Conservation (phyloP, 2,113 vertebrate species). For the Silurus asotus region DNA sequence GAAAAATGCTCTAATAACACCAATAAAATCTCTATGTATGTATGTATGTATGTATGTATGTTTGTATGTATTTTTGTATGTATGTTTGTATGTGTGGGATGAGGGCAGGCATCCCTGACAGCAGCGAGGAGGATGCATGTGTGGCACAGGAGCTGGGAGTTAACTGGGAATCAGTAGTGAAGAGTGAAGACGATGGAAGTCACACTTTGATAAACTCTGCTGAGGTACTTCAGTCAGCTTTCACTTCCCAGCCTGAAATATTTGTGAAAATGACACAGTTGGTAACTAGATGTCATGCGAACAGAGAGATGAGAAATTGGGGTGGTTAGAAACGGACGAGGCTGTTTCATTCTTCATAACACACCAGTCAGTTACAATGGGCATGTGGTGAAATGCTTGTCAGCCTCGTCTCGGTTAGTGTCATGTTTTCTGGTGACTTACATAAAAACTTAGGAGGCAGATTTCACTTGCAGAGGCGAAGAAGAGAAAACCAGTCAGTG, state of each 20-base stretch:
- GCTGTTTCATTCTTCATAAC: background rate
- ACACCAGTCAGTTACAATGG: background rate
- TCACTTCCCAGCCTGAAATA: background rate
- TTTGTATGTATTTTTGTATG: background rate
- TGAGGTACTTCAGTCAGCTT: constrained; percentile 71
- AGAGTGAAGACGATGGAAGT: constrained; percentile 72
- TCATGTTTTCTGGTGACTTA: constrained; percentile 3
- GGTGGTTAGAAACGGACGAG: background rate
- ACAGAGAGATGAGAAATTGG: background rate
- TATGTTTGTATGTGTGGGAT: background rate
- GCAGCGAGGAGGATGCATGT: constrained; percentile 74
- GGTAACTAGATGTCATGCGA: background rate
- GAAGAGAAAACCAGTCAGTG: background rate
- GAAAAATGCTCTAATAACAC: background rate
- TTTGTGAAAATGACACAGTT: background rate
- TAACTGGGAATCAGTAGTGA: constrained; percentile 75
- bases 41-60: background rate
- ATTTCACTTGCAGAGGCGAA: background rate
- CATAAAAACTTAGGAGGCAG: background rate
- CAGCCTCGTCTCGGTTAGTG: background rate
- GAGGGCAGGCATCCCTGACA: constrained; percentile 82
- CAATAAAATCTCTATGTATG: background rate
- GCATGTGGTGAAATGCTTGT: constrained; percentile 1
- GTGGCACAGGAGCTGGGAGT: constrained; percentile 80
- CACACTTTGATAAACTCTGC: constrained; percentile 81